phyloP scores from a whole-genome alignment of 64 coral and sea anemone genomes.

The Catalaphyllia jardinei region DNA sequence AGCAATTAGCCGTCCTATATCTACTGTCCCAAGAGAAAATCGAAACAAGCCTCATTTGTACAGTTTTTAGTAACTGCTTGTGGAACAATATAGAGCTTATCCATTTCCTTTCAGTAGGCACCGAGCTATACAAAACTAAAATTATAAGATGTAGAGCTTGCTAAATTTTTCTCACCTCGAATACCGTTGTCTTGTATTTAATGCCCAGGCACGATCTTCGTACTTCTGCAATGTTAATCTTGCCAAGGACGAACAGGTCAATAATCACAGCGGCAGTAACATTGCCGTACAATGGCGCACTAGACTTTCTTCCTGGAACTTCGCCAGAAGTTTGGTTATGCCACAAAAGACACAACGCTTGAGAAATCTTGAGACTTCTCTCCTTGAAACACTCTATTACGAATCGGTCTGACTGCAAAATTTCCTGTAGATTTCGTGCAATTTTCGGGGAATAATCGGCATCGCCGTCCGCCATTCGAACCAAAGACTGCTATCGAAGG shows the following conservation, averaged over 20 bases:
- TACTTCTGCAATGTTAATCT: conserved; percentile 55
- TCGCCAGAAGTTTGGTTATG: conserved; percentile 61
- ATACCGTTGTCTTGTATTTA: conserved; percentile 35
- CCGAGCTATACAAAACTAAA: too few relatives aligned
- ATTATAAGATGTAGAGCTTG: background rate
- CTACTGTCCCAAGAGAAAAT: too few relatives aligned
- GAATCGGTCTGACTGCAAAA: conserved; percentile 57
- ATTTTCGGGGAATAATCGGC: conserved; percentile 62
- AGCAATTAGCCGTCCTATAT: too few relatives aligned
- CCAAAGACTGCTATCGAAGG: background rate
- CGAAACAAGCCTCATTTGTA: background rate
- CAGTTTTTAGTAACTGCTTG: background rate
- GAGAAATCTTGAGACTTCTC: conserved; percentile 64
- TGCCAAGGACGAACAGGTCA: conserved; percentile 58
- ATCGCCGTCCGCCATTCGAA: conserved; percentile 35
- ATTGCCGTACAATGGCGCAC: conserved; percentile 23
- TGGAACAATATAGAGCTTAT: too few relatives aligned
- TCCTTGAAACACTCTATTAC: conserved; percentile 57
- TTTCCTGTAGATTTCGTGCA: conserved; percentile 51
- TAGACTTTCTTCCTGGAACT: conserved; percentile 50
- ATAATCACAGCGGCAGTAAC: conserved; percentile 36
- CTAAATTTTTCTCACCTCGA: conserved; percentile 57
- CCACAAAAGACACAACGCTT: conserved; percentile 76
- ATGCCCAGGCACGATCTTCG: conserved; percentile 50
- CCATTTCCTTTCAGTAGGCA: too few relatives aligned